Conservation (phyloP, 2,113 vertebrate genomes). For the Trogon melanurus region DNA sequence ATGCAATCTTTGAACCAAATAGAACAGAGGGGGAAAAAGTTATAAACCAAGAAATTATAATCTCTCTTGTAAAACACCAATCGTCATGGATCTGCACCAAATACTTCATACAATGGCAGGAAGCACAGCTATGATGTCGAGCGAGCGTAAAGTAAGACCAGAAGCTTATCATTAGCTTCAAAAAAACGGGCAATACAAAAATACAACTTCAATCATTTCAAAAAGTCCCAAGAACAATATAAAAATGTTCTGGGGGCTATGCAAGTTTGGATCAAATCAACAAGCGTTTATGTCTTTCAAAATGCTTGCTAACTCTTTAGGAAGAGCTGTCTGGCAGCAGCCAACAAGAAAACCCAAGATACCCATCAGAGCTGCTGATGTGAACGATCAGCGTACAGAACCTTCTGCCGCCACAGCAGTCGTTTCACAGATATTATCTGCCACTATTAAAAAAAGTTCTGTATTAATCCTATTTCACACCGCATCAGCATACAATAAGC, state of each 20-base stretch:
- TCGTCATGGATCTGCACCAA: rapidly evolving
- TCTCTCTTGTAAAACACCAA: background rate
- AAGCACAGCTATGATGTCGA: background rate
- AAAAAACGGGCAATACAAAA: background rate
- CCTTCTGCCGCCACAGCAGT: conserved; percentile 16
- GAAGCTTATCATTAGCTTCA: background rate
- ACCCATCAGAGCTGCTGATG: background rate
- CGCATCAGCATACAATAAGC: conserved; percentile 32
- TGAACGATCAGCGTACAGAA: background rate
- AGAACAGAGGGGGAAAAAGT: background rate
- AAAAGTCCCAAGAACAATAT: background rate
- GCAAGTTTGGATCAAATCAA: background rate
- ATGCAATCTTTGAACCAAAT: background rate
- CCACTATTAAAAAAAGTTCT: background rate
- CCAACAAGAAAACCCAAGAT: background rate
- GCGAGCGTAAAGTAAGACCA: background rate
- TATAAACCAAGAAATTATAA: background rate
- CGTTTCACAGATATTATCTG: background rate
- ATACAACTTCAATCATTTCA: background rate
- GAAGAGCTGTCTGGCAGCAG: background rate
- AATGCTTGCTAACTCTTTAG: background rate
- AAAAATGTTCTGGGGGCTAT: background rate
- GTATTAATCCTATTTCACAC: conserved; percentile 33
- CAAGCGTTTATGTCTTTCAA: background rate
- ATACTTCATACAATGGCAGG: background rate